Evolutionary conservation across 1,140 invertebrate genomes (phyloP).

Genomic region (Drosophila ercepeae): DNA sequence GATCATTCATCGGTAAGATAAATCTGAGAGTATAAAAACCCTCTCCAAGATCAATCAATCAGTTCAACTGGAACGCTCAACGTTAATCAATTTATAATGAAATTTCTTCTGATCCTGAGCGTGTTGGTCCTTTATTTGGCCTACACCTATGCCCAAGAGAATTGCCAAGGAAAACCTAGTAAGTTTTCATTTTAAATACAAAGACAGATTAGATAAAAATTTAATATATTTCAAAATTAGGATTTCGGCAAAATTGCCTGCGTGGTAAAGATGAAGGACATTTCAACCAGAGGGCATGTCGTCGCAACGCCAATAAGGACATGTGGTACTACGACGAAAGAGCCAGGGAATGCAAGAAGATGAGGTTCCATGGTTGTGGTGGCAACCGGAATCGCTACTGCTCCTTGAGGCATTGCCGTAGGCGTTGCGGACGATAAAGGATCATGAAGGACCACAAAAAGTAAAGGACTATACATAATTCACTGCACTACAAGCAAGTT

Average conservation of each 20-base stretch:
- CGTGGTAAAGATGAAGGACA: background rate
- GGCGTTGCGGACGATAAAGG: background rate
- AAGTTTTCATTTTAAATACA: background rate
- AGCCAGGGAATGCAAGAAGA: background rate
- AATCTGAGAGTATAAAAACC: background rate
- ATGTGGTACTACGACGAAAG: conserved; percentile 3
- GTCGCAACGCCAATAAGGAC: background rate
- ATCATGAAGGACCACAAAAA: background rate
- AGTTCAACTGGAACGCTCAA: background rate
- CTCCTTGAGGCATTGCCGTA: background rate
- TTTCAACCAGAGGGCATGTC: background rate
- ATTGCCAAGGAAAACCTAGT: conserved; percentile 1
- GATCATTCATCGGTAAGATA: background rate
- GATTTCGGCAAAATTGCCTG: background rate
- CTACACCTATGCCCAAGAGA: background rate
- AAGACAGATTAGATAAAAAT: background rate
- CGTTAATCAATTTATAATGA: background rate
- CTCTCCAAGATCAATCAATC: background rate
- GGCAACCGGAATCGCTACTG: background rate
- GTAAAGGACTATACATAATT: too few relatives aligned
- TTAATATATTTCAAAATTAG: background rate
- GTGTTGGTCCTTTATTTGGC: background rate
- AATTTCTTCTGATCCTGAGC: background rate
- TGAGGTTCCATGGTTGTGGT: background rate
- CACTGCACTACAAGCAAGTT: too few relatives aligned